phyloP scores from a whole-genome alignment of 2,888 invertebrate species.

The Plemyria rubiginata region DNA sequence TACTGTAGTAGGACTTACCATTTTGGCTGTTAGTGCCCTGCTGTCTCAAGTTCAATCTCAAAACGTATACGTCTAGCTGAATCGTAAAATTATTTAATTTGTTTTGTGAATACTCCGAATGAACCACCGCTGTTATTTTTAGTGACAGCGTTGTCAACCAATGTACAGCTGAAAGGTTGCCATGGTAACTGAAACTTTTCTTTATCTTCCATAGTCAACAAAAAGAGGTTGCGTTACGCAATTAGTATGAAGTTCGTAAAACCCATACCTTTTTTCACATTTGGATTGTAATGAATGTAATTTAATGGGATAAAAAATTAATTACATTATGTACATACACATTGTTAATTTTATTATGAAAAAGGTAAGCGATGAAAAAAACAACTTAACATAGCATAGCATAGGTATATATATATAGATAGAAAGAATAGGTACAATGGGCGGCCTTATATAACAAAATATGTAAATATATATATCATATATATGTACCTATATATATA shows the following conservation, averaged over 20 bases:
- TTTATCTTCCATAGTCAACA: neutral
- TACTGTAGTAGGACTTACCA: constrained; percentile 23
- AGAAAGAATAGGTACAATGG: too few relatives aligned
- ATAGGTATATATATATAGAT: too few relatives aligned
- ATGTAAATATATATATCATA: too few relatives aligned
- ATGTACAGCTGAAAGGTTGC: constrained; percentile 33
- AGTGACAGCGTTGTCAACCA: constrained; percentile 18
- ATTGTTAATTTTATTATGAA: too few relatives aligned
- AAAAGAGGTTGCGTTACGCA: neutral
- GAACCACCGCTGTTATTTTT: constrained; percentile 7
- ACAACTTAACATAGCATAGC: too few relatives aligned
- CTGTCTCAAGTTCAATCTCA: neutral
- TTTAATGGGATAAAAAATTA: neutral
- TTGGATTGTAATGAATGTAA: neutral
- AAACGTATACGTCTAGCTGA: neutral
- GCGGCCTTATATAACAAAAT: too few relatives aligned
- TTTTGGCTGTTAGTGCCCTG: neutral
- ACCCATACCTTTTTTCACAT: too few relatives aligned
- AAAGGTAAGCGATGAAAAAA: too few relatives aligned
- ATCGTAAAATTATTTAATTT: neutral
- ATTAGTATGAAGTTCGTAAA: too few relatives aligned
- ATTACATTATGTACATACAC: too few relatives aligned
- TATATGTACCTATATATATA: too few relatives aligned
- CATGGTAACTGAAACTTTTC: constrained; percentile 40
- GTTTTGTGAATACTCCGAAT: constrained; percentile 16